Base-by-base conservation (phyloP, 2,113 vertebrate genomes). In the Patagioenas fasciata region DNA sequence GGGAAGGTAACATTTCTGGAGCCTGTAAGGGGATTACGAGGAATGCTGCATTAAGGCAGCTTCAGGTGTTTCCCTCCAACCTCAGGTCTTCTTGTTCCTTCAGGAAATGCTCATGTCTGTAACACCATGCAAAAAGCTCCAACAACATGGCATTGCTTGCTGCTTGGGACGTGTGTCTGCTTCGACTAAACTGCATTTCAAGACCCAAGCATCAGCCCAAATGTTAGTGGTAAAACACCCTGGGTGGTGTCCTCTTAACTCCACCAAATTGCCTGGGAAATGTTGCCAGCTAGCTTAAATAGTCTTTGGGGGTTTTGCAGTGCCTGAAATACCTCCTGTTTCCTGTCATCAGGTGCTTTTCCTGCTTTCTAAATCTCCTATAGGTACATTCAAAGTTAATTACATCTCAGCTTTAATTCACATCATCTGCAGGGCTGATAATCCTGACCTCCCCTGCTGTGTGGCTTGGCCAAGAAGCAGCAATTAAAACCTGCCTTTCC, bases 341-440 rank as follows among this genome's bases (percentile, higher is more conserved):
- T 85, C 74, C 58, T 94, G 58, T 73, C 62, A 77, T 73, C 51
- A 16, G 54, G 44, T 90, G 80, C 50, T 90, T 94, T 88, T 70
- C 80, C 79, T 87, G 56, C 67, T 34, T 88, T 70, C 82, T 90
- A 88, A 66, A 66, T 92, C 64, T 88, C 75, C 90, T 83, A 15
- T 7, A 85, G 82, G 60, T 86, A 58, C 31, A 24, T 66, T 65
- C 80, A 67, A 75, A 94, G 83, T 88, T 88, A 92, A 86, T 94
- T 83, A 94, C 57, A 28, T 58, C 64, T 78, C 69, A 86, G 83
- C 62, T 93, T 88, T 93, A 81, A 82, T 71, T 85, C 23, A 31
- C 6, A 0, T 65, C 70, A 47, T 89, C 88, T 88, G 28, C 62
- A 50, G n/a, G 58, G 20, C 40, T 77, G 75, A 80, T 91, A 96